Evolutionary conservation across 2,113 vertebrate genomes (phyloP).

Genomic region (Hemibates koningsi): DNA sequence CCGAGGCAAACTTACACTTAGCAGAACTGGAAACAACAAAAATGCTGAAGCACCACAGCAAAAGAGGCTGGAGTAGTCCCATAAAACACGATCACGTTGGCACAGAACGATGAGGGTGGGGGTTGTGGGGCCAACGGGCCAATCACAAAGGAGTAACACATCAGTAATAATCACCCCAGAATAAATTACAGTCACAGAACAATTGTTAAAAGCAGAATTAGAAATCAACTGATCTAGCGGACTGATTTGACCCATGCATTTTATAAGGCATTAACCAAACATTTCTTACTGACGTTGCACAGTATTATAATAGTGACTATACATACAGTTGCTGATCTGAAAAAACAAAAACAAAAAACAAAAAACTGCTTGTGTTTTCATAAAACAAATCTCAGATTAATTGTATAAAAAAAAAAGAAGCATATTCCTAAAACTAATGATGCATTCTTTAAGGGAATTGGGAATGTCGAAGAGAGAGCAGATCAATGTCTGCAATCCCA

Average conservation of each 20-base stretch:
- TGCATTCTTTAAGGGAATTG: constrained; percentile 41
- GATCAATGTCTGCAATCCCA: constrained; percentile 66
- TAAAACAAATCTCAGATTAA: background rate
- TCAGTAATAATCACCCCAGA: constrained; percentile 59
- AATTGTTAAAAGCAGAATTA: constrained; percentile 60
- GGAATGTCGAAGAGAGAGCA: constrained; percentile 41
- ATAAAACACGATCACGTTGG: constrained; percentile 46
- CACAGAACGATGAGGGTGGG: constrained; percentile 18
- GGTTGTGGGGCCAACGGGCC: background rate
- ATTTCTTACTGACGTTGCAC: constrained; percentile 67
- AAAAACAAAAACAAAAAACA: background rate
- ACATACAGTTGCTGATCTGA: constrained; percentile 61
- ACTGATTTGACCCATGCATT: constrained; percentile 70
- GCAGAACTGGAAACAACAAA: constrained; percentile 30
- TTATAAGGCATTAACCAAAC: constrained; percentile 72
- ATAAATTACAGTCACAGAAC: constrained; percentile 75
- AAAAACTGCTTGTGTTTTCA: constrained; percentile 4
- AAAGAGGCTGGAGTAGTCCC: constrained; percentile 16
- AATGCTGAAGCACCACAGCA: constrained; percentile 53
- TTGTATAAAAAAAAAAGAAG: background rate
- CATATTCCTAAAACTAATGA: constrained; percentile 31
- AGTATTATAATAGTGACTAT: constrained; percentile 60
- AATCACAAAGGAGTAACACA: constrained; percentile 47
- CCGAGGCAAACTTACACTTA: constrained; percentile 24
- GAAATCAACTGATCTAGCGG: constrained; percentile 44